Conservation (phyloP, 2,113 vertebrate genomes). For the Aythya baeri region DNA sequence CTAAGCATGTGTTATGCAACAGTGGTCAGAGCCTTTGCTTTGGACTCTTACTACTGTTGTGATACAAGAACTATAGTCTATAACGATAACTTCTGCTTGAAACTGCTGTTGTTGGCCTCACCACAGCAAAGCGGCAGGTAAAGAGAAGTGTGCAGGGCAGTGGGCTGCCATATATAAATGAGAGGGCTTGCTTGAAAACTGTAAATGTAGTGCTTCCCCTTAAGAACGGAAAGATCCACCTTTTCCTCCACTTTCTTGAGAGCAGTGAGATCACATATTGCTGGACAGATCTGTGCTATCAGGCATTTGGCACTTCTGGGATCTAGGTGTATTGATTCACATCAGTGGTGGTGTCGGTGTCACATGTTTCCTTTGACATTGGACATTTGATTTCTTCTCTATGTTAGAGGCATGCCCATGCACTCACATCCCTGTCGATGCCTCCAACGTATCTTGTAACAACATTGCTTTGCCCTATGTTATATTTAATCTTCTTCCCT, state of each 20-base stretch:
- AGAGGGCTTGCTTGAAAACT: background rate
- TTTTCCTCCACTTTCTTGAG: background rate
- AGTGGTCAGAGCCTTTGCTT: background rate
- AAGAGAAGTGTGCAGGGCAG: background rate
- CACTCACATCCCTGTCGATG: background rate
- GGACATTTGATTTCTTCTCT: background rate
- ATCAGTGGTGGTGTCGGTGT: background rate
- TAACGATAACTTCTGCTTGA: background rate
- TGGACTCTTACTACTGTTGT: background rate
- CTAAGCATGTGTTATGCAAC: background rate
- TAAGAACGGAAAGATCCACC: background rate
- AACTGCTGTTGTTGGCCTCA: background rate
- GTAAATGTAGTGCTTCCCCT: background rate
- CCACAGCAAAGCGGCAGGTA: background rate
- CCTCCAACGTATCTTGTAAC: background rate
- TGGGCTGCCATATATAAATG: background rate
- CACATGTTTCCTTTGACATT: background rate
- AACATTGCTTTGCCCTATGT: background rate
- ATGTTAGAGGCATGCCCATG: background rate
- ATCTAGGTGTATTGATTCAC: background rate
- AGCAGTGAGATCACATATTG: fast-evolving
- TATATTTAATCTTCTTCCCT: background rate
- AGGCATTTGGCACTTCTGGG: background rate
- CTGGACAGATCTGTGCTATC: background rate
- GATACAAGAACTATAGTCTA: fast-evolving